Evolutionary conservation across 2,888 invertebrate genomes (phyloP).

Genomic region (Ptilodon capucinus): DNA sequence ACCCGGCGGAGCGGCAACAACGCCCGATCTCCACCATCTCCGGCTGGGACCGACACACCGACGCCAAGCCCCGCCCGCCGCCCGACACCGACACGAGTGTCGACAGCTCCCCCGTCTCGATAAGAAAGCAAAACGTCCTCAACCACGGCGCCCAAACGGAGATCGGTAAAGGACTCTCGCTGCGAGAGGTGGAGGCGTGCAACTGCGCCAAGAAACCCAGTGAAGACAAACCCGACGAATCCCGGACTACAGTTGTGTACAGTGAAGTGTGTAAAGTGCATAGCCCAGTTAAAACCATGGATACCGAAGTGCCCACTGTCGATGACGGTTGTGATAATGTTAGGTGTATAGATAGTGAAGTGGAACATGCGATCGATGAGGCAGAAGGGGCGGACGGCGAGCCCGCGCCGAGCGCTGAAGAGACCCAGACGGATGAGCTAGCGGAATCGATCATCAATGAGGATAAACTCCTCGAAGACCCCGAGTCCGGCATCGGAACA

Average conservation of each 20-base stretch:
- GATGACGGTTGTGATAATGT: conserved; percentile 67
- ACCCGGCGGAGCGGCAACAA: conserved; percentile 95
- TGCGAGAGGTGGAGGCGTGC: conserved; percentile 72
- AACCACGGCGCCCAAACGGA: conserved; percentile 77
- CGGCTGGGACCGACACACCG: conserved; percentile 90
- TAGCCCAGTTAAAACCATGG: conserved; percentile 68
- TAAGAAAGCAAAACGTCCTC: conserved; percentile 52
- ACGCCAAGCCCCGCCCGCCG: conserved; percentile 32
- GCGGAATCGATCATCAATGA: conserved; percentile 61
- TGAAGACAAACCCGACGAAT: conserved; percentile 17
- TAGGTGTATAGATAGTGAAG: conserved; percentile 52
- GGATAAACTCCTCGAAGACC: conserved; percentile 60
- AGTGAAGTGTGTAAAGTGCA: conserved; percentile 86
- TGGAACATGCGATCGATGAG: conserved; percentile 62
- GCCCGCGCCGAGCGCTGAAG: conserved; percentile 35
- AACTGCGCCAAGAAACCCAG: conserved; percentile 49
- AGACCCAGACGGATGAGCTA: conserved; percentile 45
- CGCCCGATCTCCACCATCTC: conserved; percentile 98
- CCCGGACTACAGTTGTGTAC: conserved; percentile 75
- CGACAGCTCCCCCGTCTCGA: conserved; percentile 43
- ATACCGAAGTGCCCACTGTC: conserved; percentile 46
- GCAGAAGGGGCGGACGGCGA: conserved; percentile 31
- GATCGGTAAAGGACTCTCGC: conserved; percentile 69
- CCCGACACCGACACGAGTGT: conserved; percentile 43
- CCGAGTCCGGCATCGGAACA: conserved; percentile 69